phyloP scores from a whole-genome alignment of 2,797 vertebrate species.

The Pipistrellus pipistrellus region DNA sequence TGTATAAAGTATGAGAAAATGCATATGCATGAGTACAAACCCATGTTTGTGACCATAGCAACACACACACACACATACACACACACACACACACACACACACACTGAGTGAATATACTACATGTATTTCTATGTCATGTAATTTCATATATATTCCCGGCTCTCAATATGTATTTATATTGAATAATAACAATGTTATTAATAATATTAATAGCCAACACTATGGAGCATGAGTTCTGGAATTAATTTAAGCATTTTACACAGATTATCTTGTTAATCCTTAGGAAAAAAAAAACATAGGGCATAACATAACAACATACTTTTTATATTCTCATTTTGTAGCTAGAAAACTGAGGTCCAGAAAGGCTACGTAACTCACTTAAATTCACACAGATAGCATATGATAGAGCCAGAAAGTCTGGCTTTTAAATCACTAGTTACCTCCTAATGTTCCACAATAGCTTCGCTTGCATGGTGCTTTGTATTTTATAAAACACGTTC shows the following conservation, averaged over 20 bases:
- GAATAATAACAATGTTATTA: slow-evolving; percentile 22
- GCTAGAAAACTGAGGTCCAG: neutral
- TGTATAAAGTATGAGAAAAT: neutral
- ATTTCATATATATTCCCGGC: neutral
- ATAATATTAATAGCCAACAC: neutral
- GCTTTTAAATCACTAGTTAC: neutral
- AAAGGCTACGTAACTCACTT: neutral
- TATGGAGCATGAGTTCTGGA: neutral
- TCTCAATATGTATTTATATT: slow-evolving; percentile 20
- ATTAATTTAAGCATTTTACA: slow-evolving; percentile 9
- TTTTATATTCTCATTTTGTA: slow-evolving; percentile 41
- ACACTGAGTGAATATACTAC: neutral
- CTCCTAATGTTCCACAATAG: neutral
- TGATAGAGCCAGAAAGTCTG: neutral
- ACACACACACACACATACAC: neutral
- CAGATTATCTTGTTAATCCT: slow-evolving; percentile 8
- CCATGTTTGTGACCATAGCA: neutral
- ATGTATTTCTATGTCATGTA: neutral
- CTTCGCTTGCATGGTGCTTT: neutral
- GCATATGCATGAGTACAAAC: neutral
- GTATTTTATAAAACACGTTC: neutral
- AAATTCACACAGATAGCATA: neutral
- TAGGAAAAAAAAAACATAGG: slow-evolving; percentile 24
- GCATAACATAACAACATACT: neutral
- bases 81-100: neutral